Evolutionary conservation across 2,797 vertebrate species (phyloP).

Genomic region (Neolamprologus multifasciatus): DNA sequence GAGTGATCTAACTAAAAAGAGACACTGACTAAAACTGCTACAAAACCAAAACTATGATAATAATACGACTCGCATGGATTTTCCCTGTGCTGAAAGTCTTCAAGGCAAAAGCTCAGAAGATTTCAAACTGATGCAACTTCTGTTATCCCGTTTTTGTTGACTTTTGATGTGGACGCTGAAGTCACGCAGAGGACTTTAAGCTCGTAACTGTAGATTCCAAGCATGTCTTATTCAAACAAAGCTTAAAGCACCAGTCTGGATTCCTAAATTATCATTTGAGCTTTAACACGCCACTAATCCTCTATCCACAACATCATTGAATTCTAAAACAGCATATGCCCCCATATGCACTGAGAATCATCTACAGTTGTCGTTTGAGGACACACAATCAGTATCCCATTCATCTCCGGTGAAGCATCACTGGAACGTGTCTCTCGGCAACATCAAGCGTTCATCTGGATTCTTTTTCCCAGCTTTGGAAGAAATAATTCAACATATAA

Average conservation of each 20-base stretch:
- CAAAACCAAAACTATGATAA: neutral
- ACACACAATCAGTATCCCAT: conserved; percentile 36
- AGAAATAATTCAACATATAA: conserved; percentile 30
- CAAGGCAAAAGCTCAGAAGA: neutral
- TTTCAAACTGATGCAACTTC: neutral
- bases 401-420: conserved; percentile 26
- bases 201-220: neutral
- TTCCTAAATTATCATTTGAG: neutral
- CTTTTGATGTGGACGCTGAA: neutral
- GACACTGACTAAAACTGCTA: neutral
- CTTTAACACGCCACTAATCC: neutral
- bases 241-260: neutral
- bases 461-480: conserved; percentile 12
- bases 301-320: neutral
- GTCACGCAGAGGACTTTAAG: neutral
- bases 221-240: neutral
- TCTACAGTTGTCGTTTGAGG: neutral
- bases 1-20: neutral
- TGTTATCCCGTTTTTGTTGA: neutral
- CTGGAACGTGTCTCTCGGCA: conserved; percentile 21
- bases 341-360: neutral
- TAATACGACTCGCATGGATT: neutral
- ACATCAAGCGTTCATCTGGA: conserved; percentile 28
- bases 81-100: neutral
- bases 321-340: neutral